A percentile compares a stretch with the other conserved stretches of the same genome.
Evolutionary conservation across 2,888 invertebrate species (phyloP).

Genomic region (Phengaris arion): DNA sequence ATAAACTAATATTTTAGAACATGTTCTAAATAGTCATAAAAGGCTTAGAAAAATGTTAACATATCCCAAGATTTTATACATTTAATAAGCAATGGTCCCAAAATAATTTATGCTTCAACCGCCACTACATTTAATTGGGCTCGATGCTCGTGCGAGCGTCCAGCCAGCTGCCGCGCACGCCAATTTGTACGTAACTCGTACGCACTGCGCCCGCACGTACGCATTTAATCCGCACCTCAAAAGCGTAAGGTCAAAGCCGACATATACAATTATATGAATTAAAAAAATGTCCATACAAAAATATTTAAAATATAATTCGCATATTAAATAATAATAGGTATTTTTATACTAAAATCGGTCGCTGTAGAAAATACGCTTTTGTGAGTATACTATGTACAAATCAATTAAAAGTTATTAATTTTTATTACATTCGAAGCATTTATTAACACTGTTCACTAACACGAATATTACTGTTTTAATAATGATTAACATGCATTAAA

Average conservation of each 20-base stretch:
- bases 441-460: slow-evolving; percentile 1
- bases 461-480: slow-evolving; percentile 1
- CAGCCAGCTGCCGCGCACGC: slow-evolving; percentile 1
- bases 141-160: not conserved
- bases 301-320: slow-evolving; percentile 24
- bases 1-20: slow-evolving; percentile 11
- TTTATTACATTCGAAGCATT: not conserved
- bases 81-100: slow-evolving; percentile 58
- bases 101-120: slow-evolving; percentile 45
- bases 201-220: not conserved
- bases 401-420: slow-evolving; percentile 8
- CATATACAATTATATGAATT: slow-evolving; percentile 16
- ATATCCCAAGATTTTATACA: slow-evolving; percentile 39
- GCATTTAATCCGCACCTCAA: slow-evolving; percentile 4
- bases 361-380: slow-evolving; percentile 2
- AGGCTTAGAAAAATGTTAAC: slow-evolving; percentile 40
- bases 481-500: slow-evolving; percentile 4
- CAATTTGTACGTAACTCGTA: not conserved
- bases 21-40: slow-evolving; percentile 29
- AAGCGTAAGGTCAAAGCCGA: slow-evolving; percentile 10
- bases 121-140: not conserved
- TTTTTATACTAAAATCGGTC: slow-evolving; percentile 18
- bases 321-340: slow-evolving; percentile 17
- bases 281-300: slow-evolving; percentile 26
- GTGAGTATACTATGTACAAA: slow-evolving; percentile 22